A percentile compares a stretch with the other conserved stretches of the same genome.
Evolutionary conservation across 2,888 invertebrate species (phyloP).

Genomic region (Bursaphelenchus okinawaensis): DNA sequence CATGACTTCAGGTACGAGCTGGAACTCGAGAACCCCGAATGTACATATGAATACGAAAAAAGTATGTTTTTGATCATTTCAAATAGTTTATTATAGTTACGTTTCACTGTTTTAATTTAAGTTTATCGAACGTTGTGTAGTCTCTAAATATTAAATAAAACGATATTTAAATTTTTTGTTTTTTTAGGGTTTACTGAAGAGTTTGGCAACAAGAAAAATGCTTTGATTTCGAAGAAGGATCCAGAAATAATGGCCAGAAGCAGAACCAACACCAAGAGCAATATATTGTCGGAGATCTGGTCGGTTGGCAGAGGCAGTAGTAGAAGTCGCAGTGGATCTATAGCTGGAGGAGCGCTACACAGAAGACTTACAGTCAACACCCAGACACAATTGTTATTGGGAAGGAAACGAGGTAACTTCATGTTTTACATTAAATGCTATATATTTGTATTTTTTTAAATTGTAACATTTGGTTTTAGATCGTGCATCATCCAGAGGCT

Average conservation of each 20-base stretch:
- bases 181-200: not conserved
- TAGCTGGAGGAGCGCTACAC: not conserved
- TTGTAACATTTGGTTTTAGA: not conserved
- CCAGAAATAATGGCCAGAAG: not conserved
- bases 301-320: not conserved
- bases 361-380: not conserved
- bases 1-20: constrained; percentile 96
- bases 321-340: not conserved
- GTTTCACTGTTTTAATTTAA: no score
- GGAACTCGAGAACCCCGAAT: constrained; percentile 95
- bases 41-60: constrained; percentile 74
- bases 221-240: not conserved
- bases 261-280: not conserved
- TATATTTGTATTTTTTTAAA: not conserved
- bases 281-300: not conserved
- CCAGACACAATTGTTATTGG: not conserved
- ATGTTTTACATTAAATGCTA: no score
- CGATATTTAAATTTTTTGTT: no score
- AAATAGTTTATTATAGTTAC: no score
- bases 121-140: no score
- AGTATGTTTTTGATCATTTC: constrained; percentile 15
- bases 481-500: not conserved
- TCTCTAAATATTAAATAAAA: no score
- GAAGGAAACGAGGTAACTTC: not conserved
- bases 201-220: not conserved